These are phyloP conservation scores for Rhipidura dahli DNA, from an alignment of 2,113 vertebrate genomes.

Conservation along the genomic window DNA sequence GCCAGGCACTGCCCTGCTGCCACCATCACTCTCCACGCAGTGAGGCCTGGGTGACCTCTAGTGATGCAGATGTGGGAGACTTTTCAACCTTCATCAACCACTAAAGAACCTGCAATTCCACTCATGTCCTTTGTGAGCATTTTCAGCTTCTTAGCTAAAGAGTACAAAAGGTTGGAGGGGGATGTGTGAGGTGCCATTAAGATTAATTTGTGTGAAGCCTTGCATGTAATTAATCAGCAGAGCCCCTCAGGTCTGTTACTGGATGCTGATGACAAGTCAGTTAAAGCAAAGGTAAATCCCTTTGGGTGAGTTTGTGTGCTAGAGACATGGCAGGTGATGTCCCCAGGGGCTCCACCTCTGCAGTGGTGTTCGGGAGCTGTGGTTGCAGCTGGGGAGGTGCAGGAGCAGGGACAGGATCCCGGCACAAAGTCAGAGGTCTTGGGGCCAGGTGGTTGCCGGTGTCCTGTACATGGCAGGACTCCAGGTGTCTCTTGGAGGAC, in stretches of 20 bases:
- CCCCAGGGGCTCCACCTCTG: background rate
- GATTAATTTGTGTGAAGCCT: conserved; percentile 36
- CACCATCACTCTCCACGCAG: background rate
- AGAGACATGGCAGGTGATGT: background rate
- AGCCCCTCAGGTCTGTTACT: background rate
- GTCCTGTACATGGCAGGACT: rapidly evolving
- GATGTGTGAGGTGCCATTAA: background rate
- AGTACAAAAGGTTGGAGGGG: background rate
- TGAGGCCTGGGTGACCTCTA: background rate
- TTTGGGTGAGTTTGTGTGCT: background rate
- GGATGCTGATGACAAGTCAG: background rate
- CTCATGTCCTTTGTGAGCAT: background rate
- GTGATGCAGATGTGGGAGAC: background rate
- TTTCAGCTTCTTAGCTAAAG: background rate
- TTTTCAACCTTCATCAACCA: background rate
- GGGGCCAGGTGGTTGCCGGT: background rate
- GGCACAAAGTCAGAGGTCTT: rapidly evolving
- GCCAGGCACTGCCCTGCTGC: background rate
- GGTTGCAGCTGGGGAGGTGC: background rate
- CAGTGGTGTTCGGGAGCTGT: background rate
- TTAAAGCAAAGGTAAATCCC: background rate
- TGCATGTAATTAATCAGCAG: conserved; percentile 31
- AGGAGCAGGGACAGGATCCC: background rate
- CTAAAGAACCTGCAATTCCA: background rate
- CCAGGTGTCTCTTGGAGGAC: background rate